Evolutionary conservation across 2,888 invertebrate genomes (phyloP).

Genomic region (Parnassius apollo): DNA sequence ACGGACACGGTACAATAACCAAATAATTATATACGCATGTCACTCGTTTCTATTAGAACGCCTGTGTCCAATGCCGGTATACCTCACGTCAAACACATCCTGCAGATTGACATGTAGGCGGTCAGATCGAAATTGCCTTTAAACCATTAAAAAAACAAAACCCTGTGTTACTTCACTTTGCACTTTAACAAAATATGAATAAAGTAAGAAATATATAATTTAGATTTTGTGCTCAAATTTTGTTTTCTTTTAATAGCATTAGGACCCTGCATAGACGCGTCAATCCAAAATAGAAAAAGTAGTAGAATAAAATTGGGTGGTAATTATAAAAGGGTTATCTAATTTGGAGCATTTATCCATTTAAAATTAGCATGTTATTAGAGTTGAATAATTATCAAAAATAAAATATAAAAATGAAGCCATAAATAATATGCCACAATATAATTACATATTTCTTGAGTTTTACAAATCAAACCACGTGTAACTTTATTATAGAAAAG

Average conservation of each 20-base stretch:
- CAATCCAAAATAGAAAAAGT: constrained; percentile 37
- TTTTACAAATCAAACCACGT: no score
- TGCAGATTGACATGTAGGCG: constrained; percentile 41
- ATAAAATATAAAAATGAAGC: no score
- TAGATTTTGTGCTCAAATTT: neutral
- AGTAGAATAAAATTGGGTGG: constrained; percentile 26
- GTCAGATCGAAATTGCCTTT: constrained; percentile 30
- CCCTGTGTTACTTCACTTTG: neutral
- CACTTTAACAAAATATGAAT: constrained; percentile 4
- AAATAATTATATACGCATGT: constrained; percentile 9
- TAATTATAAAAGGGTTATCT: constrained; percentile 25
- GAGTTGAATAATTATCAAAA: constrained; percentile 27
- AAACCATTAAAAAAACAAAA: constrained; percentile 7
- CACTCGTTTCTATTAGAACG: constrained; percentile 1
- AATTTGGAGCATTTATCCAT: constrained; percentile 35
- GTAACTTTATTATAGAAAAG: no score
- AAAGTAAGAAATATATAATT: constrained; percentile 31
- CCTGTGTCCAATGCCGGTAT: constrained; percentile 28
- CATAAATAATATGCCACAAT: no score
- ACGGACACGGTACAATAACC: neutral
- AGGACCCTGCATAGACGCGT: constrained; percentile 33
- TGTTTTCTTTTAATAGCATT: constrained; percentile 5
- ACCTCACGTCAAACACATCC: constrained; percentile 38
- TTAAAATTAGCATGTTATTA: constrained; percentile 19
- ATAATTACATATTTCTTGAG: no score